Conservation (phyloP, 2,797 vertebrate genomes). For the Gobio occitaniae region DNA sequence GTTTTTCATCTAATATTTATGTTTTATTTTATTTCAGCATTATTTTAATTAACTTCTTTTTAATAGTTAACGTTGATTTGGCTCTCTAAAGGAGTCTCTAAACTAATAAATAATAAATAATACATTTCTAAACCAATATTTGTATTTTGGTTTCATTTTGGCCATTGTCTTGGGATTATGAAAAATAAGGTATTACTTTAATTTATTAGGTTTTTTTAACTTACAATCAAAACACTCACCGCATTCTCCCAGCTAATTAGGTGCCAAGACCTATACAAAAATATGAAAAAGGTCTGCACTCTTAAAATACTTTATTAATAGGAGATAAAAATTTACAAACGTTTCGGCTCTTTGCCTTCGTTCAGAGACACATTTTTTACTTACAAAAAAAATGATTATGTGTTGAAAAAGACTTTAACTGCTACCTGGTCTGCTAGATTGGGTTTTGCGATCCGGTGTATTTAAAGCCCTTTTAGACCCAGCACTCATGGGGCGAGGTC, state of each 20-base stretch:
- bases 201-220: too few relatives aligned
- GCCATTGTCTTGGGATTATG: not conserved
- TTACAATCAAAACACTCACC: too few relatives aligned
- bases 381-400: not conserved
- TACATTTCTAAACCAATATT: not conserved
- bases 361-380: not conserved
- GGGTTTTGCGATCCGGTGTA: not conserved
- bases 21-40: not conserved
- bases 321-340: too few relatives aligned
- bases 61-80: too few relatives aligned
- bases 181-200: not conserved
- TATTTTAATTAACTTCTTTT: too few relatives aligned
- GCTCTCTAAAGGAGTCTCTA: too few relatives aligned
- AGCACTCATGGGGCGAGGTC: slow-evolving; percentile 58
- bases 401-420: not conserved
- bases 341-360: too few relatives aligned
- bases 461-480: slow-evolving; percentile 44
- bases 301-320: too few relatives aligned
- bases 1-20: not conserved
- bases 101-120: not conserved
- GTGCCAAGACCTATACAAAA: too few relatives aligned
- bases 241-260: too few relatives aligned
- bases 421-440: slow-evolving; percentile 52
- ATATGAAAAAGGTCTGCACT: too few relatives aligned
- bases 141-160: not conserved